Conservation (phyloP, 2,113 vertebrate genomes). For the Condylura cristata region DNA sequence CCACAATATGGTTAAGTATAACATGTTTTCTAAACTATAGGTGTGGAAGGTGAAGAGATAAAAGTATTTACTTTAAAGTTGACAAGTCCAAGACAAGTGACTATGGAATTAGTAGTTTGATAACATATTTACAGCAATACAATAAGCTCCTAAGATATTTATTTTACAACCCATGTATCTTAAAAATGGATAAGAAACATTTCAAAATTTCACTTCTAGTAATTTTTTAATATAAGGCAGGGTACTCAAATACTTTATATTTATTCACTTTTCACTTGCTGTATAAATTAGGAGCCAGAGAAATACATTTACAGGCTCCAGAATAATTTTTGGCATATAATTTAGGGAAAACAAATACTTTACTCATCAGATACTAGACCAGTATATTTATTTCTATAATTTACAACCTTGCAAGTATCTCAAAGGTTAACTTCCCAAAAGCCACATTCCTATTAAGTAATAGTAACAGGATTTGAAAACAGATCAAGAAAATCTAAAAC, state of each 20-base stretch:
- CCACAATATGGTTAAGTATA: neutral
- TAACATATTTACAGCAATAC: neutral
- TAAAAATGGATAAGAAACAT: slow-evolving; percentile 10
- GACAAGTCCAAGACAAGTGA: slow-evolving; percentile 32
- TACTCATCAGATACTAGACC: neutral
- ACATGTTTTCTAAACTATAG: neutral
- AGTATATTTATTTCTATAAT: slow-evolving; percentile 46
- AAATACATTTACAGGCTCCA: slow-evolving; percentile 38
- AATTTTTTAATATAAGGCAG: neutral
- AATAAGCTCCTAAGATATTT: slow-evolving; percentile 14
- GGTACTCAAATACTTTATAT: neutral
- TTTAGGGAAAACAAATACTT: neutral
- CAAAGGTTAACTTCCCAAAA: slow-evolving; percentile 19
- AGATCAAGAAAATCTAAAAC: slow-evolving; percentile 41
- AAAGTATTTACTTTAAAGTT: neutral
- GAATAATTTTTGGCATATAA: neutral
- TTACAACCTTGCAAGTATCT: slow-evolving; percentile 16
- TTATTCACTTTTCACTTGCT: neutral
- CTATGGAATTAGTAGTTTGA: neutral
- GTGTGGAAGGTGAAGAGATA: neutral
- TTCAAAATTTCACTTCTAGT: slow-evolving; percentile 40
- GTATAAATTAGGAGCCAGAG: neutral
- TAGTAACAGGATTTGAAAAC: neutral
- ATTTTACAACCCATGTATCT: slow-evolving; percentile 29
- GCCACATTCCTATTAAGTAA: slow-evolving; percentile 17